A percentile compares a stretch with the other conserved stretches of the same genome.
Conservation (phyloP, 1,140 invertebrate genomes). For the Lamellibrachia luymesi region DNA sequence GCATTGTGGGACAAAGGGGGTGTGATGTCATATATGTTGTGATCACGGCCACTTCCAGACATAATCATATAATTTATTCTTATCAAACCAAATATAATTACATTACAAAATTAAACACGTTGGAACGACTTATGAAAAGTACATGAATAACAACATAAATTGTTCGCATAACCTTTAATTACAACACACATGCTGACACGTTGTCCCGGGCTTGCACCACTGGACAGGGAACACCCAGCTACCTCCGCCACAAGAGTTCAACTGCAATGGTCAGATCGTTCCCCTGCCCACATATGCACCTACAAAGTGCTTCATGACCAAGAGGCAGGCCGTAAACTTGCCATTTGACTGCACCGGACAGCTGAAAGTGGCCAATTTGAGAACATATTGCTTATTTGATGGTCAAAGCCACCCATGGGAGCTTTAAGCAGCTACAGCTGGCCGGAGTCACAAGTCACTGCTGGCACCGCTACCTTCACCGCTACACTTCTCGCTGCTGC, state of each 20-base stretch:
- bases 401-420: background rate
- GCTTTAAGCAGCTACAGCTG: background rate
- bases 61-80: too few species aligned
- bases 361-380: background rate
- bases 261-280: background rate
- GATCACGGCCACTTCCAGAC: too few species aligned
- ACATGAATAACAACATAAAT: too few species aligned
- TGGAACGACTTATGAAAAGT: too few species aligned
- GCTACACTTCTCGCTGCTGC: background rate
- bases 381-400: background rate
- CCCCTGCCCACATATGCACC: too few species aligned
- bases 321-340: background rate
- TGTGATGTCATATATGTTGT: too few species aligned
- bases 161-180: background rate
- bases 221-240: background rate
- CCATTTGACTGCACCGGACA: background rate
- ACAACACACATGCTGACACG: background rate
- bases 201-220: background rate
- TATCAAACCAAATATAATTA: too few species aligned
- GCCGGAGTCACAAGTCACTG: background rate
- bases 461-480: background rate
- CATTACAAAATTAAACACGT: too few species aligned
- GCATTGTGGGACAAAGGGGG: too few species aligned
- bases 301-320: background rate
- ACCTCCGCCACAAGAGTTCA: background rate